Evolutionary conservation across 2,797 vertebrate species (phyloP).

Genomic region (Parambassis ranga): DNA sequence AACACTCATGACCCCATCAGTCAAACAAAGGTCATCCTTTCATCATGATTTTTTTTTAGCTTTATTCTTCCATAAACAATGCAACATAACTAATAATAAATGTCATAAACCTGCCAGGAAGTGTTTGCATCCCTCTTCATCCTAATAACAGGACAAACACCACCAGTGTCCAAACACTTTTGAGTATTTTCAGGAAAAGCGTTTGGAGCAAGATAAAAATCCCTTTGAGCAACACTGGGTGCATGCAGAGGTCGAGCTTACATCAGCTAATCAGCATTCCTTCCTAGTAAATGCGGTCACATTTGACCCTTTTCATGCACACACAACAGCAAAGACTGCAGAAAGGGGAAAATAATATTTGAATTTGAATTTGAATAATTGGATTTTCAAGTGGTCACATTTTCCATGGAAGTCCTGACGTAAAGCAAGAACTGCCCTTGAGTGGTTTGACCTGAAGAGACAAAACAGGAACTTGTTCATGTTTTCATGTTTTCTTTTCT

Average conservation of each 20-base stretch:
- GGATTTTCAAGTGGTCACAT: not conserved
- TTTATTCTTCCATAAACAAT: not conserved
- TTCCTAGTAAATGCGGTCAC: not conserved
- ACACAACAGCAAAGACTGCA: not conserved
- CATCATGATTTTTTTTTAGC: not conserved
- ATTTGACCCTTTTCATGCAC: not conserved
- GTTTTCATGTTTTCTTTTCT: not conserved
- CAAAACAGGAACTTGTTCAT: constrained; percentile 9
- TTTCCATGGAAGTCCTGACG: not conserved
- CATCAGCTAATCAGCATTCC: not conserved
- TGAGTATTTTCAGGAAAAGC: not conserved
- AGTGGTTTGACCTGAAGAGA: constrained; percentile 19
- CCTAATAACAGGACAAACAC: not conserved
- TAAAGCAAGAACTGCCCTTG: constrained; percentile 3
- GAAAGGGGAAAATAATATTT: too few relatives aligned
- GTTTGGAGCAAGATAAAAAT: not conserved
- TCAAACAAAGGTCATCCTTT: constrained; percentile 2
- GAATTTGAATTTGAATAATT: not conserved
- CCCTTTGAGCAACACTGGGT: not conserved
- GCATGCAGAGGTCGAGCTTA: not conserved
- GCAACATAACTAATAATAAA: not conserved
- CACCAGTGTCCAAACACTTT: not conserved
- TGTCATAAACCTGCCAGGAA: not conserved
- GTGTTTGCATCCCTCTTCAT: constrained; percentile 7
- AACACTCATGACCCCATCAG: constrained; percentile 22